Evolutionary conservation across 2,797 vertebrate genomes (phyloP).

Genomic region (Gymnothorax reevesii): DNA sequence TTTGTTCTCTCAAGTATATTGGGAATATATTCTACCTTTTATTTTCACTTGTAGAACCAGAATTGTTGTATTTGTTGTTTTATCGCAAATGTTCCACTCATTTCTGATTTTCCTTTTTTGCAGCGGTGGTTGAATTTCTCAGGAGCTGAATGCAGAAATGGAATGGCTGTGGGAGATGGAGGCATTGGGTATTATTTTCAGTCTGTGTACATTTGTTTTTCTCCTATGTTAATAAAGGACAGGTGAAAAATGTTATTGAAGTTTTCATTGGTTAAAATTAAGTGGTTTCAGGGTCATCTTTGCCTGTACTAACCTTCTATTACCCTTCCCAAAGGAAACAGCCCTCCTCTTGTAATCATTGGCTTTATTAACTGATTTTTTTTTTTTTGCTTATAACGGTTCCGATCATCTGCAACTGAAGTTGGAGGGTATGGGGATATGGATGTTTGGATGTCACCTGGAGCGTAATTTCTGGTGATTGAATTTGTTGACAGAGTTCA

Average conservation of each 20-base stretch:
- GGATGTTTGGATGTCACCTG: background rate
- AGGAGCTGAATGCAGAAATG: conserved; percentile 21
- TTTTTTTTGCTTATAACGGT: background rate
- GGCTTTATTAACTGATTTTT: background rate
- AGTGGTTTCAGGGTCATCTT: background rate
- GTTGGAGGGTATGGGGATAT: background rate
- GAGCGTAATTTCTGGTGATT: background rate
- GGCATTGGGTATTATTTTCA: conserved; percentile 51
- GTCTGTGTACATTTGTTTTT: conserved; percentile 65
- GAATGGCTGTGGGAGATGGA: conserved; percentile 39
- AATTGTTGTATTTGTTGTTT: background rate
- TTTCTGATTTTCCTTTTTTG: conserved; percentile 32
- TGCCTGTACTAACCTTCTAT: background rate
- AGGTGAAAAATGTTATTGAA: background rate
- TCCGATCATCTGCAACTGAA: background rate
- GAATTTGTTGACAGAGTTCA: background rate
- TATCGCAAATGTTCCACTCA: background rate
- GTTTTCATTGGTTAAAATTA: conserved; percentile 19
- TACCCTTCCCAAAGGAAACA: background rate
- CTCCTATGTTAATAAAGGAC: conserved; percentile 56
- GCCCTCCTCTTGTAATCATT: background rate
- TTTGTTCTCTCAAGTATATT: background rate
- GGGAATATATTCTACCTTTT: background rate
- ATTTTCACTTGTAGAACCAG: background rate
- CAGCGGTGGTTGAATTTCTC: conserved; percentile 69